Base-by-base conservation (phyloP, 2,888 invertebrate species). In the Drosophila neutralis region DNA sequence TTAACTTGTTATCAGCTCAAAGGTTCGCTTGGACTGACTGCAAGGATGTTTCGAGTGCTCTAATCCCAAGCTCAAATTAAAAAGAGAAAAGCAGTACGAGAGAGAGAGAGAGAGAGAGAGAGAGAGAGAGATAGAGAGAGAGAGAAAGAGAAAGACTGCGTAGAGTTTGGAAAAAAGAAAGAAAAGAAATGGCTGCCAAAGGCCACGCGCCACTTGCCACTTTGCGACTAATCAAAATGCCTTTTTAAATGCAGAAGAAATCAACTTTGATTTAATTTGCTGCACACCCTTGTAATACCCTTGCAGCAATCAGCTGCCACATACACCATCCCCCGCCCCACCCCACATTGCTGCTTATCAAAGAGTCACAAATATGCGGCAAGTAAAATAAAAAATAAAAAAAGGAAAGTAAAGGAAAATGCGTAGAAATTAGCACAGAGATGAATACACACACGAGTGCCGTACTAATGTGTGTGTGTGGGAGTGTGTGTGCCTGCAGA, bases 391-490 rank as follows among this genome's bases (percentile, higher is more conserved):
- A 36, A 38, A 38, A 38, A 2, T 29, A 31, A 54, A 54, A 27
- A 38, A 36, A 35, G 60, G 13, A 42, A 27, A 36, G 40, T 65
- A 72, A 76, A 75, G 78, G 60, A 76, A 85, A 87, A 85, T 87
- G 86, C 86, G 81, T 88, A 76, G 82, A 87, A 87, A 87, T 90
- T 87, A 90, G 88, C 88, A 83, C 90, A 88, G 77, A 85, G 74
- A 78, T 88, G 86, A 85, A 89, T 76, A 79, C 79, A 78, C 88
- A 83, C 82, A 76, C 79, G 73, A 87, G 86, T 83, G 86, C 42
- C 60, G 64, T 38, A 62, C 53, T 13, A 57, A n/a, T 57, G 40
- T 49, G 57, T 31, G 42, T 13, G 65, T 21, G 49, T 54, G 62
- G 18, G 45, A 35, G 70, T 54, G 62, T 59, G 54, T 73, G 67